Conservation (phyloP, 2,113 vertebrate genomes). For the Phaethon lepturus region DNA sequence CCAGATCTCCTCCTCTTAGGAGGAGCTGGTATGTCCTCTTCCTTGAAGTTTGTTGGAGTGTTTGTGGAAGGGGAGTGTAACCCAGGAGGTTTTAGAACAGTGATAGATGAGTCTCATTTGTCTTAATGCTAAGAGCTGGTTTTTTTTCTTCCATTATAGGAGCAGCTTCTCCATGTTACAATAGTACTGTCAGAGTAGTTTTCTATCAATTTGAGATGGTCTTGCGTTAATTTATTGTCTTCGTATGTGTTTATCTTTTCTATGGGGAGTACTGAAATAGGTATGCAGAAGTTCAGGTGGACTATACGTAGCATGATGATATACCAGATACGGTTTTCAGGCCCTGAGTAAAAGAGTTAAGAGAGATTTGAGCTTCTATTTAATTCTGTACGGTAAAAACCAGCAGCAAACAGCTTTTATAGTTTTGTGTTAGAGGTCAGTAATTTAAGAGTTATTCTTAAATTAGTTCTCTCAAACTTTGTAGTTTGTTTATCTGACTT, state of each 20-base stretch:
- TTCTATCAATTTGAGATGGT: neutral
- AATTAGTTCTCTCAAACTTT: neutral
- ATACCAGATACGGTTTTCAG: neutral
- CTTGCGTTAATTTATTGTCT: neutral
- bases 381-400: neutral
- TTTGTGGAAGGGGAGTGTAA: neutral
- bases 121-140: neutral
- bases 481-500: neutral
- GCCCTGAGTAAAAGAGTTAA: slow-evolving; percentile 1
- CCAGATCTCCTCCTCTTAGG: neutral
- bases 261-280: neutral
- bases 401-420: neutral
- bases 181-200: neutral
- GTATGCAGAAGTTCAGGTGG: neutral
- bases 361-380: neutral
- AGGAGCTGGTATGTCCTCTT: neutral
- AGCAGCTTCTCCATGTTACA: neutral
- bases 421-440: neutral
- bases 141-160: neutral
- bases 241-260: neutral
- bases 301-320: neutral
- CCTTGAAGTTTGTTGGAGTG: neutral
- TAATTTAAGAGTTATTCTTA: neutral
- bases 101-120: neutral
- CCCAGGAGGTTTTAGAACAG: rapidly evolving